Percentiles rank a stretch among this genome's conserved stretches.
These are phyloP conservation scores for Drosophila sturtevanti DNA, from an alignment of 1,140 invertebrate genomes.

Conservation along the genomic window DNA sequence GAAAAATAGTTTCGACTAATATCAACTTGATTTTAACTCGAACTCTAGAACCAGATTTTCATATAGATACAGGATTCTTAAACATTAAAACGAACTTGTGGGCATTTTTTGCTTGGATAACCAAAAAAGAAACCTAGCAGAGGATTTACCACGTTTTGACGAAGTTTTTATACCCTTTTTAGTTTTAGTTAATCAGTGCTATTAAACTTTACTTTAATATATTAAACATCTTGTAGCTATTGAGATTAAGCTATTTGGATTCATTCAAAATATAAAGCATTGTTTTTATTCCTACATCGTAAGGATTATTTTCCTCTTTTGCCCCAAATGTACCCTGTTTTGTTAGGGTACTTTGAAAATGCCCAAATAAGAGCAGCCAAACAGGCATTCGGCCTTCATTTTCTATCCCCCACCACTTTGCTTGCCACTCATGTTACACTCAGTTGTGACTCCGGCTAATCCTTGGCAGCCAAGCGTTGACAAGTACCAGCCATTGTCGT, in stretches of 20 bases:
- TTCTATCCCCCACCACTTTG: background rate
- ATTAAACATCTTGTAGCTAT: too few relatives aligned
- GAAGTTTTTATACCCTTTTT: too few relatives aligned
- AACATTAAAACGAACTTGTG: background rate
- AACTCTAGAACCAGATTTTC: background rate
- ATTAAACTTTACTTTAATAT: too few relatives aligned
- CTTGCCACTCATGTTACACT: constrained; percentile 24
- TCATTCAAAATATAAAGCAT: too few relatives aligned
- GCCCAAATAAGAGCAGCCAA: constrained; percentile 7
- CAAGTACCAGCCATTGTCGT: constrained; percentile 50
- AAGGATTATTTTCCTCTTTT: too few relatives aligned
- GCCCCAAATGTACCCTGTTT: too few relatives aligned
- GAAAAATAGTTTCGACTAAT: background rate
- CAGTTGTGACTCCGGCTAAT: constrained; percentile 41
- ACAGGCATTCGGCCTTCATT: background rate
- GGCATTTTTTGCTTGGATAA: background rate
- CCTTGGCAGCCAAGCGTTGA: constrained; percentile 38
- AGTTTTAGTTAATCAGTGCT: too few relatives aligned
- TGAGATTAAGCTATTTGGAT: too few relatives aligned
- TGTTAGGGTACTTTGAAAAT: background rate
- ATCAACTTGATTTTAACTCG: constrained; percentile 5
- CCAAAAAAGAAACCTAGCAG: too few relatives aligned
- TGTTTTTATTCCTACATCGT: too few relatives aligned
- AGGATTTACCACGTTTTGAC: too few relatives aligned
- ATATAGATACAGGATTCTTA: constrained; percentile 5